phyloP scores from a whole-genome alignment of 2,888 invertebrate species.

The Nezara viridula region DNA sequence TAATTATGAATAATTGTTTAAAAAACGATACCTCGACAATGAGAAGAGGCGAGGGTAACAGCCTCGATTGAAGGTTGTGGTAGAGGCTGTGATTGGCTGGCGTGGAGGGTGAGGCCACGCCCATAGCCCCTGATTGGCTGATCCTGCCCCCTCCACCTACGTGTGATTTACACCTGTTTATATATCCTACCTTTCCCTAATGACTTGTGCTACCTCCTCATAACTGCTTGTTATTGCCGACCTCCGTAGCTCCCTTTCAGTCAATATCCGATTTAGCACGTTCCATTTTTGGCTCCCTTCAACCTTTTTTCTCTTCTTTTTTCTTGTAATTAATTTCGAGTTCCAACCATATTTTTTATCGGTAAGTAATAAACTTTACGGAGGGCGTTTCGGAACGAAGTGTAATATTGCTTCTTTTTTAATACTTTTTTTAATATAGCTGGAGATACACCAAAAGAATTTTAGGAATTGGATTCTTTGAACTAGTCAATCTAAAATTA shows the following conservation, averaged over 20 bases:
- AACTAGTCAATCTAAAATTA: too few species aligned
- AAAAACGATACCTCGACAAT: background rate
- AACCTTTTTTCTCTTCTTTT: background rate
- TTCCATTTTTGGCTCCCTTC: background rate
- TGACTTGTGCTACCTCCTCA: constrained; percentile 43
- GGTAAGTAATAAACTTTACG: background rate
- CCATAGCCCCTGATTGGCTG: background rate
- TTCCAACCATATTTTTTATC: background rate
- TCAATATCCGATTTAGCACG: constrained; percentile 17
- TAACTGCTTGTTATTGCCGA: constrained; percentile 6
- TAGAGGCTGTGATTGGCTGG: background rate
- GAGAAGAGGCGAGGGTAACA: constrained; percentile 15
- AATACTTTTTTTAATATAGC: too few species aligned
- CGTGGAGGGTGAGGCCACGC: background rate
- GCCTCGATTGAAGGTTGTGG: constrained; percentile 36
- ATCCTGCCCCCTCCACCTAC: background rate
- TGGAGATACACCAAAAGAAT: too few species aligned
- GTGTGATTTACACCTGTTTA: constrained; percentile 28
- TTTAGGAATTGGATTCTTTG: too few species aligned
- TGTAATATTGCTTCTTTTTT: background rate
- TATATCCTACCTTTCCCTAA: constrained; percentile 14
- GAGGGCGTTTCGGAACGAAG: background rate
- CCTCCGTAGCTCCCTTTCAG: background rate
- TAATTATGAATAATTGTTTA: background rate
- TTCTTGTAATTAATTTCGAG: background rate